These are phyloP conservation scores for Simalia tracyae DNA, from an alignment of 2,797 vertebrate species.

Conservation along the genomic window DNA sequence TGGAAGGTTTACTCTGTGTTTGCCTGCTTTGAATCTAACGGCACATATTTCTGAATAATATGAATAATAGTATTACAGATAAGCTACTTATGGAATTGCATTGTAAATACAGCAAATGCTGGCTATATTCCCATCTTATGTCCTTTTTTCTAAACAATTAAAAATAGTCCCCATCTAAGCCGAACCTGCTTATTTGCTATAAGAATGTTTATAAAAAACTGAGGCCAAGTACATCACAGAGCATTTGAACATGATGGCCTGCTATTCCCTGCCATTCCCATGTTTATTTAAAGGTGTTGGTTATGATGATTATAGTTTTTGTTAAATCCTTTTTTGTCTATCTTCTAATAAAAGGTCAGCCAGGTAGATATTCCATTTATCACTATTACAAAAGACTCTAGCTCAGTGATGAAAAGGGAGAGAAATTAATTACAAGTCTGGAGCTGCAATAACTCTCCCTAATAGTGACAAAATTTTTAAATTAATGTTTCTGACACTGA, in stretches of 20 bases:
- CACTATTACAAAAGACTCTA: conserved; percentile 76
- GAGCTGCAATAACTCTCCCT: conserved; percentile 79
- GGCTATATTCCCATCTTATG: not conserved
- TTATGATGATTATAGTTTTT: conserved; percentile 66
- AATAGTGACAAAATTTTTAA: conserved; percentile 83
- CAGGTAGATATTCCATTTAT: conserved; percentile 77
- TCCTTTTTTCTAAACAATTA: not conserved
- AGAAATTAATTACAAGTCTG: conserved; percentile 85
- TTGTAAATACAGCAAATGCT: not conserved
- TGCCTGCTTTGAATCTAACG: not conserved
- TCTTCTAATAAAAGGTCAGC: conserved; percentile 76
- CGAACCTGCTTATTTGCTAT: not conserved
- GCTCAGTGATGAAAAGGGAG: conserved; percentile 75
- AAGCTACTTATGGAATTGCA: not conserved
- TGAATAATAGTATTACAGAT: not conserved
- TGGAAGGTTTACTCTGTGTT: not conserved
- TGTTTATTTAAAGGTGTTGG: conserved; percentile 71
- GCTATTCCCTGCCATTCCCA: conserved; percentile 40
- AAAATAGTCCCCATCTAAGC: not conserved
- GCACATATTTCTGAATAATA: not conserved
- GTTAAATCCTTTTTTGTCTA: conserved; percentile 64
- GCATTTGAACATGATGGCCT: conserved; percentile 39
- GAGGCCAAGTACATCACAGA: conserved; percentile 23
- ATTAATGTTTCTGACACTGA: conserved; percentile 82
- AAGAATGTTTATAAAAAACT: not conserved